Percentiles rank a stretch among this genome's conserved stretches.
Conservation (phyloP, 2,888 invertebrate species). For the Candidula unifasciata region DNA sequence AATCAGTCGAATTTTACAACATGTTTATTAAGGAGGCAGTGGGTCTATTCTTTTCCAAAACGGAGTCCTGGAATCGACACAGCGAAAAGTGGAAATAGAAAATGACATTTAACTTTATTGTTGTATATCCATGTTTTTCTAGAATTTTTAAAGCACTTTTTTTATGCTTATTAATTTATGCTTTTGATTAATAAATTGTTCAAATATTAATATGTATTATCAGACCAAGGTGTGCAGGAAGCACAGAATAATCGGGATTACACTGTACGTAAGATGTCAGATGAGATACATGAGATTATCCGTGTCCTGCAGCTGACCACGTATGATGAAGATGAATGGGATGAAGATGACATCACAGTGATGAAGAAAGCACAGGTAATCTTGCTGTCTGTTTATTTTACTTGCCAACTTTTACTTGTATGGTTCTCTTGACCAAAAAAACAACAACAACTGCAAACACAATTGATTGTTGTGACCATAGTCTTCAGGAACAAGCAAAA, state of each 20-base stretch:
- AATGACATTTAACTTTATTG: too few relatives aligned
- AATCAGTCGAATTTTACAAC: too few relatives aligned
- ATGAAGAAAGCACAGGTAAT: constrained; percentile 89
- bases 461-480: too few relatives aligned
- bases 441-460: too few relatives aligned
- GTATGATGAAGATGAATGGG: constrained; percentile 99
- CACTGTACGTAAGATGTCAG: constrained; percentile 94
- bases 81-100: too few relatives aligned
- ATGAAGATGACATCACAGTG: constrained; percentile 95
- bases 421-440: too few relatives aligned
- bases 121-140: too few relatives aligned
- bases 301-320: constrained; percentile 97
- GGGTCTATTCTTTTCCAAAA: too few relatives aligned
- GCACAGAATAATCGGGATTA: constrained; percentile 98
- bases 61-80: too few relatives aligned
- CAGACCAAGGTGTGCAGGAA: constrained; percentile 90
- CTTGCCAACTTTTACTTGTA: too few relatives aligned
- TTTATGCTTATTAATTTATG: neutral
- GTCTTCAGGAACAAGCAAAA: too few relatives aligned
- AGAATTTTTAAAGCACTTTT: neutral
- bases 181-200: neutral
- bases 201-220: neutral
- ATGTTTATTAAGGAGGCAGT: too few relatives aligned
- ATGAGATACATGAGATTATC: constrained; percentile 99
- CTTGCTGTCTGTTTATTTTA: neutral